phyloP scores from a whole-genome alignment of 2,888 invertebrate species.

The Ectemnius lituratus region DNA sequence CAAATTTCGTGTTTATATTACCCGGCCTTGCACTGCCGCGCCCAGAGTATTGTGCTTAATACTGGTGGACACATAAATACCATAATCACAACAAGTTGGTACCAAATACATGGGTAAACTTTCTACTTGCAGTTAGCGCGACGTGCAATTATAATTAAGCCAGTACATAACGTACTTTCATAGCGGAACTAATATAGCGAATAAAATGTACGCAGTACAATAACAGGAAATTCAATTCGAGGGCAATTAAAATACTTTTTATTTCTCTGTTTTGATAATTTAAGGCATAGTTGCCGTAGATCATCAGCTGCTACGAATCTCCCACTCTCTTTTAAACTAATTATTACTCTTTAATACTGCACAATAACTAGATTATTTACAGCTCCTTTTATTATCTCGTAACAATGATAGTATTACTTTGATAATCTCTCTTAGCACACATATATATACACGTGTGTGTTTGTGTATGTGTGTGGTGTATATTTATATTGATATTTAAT shows the following conservation, averaged over 20 bases:
- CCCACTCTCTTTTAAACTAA: constrained; percentile 55
- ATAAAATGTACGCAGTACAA: too few relatives aligned
- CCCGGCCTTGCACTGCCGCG: too few relatives aligned
- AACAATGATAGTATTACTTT: constrained; percentile 65
- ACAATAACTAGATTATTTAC: constrained; percentile 75
- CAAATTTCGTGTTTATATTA: too few relatives aligned
- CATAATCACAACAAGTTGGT: too few relatives aligned
- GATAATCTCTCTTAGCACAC: constrained; percentile 69
- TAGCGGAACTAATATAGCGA: background rate
- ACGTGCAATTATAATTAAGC: background rate
- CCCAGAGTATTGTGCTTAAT: background rate
- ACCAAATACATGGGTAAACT: too few relatives aligned
- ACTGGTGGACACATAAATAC: background rate
- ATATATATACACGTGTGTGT: background rate
- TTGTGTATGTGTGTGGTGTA: too few relatives aligned
- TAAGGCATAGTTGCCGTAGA: constrained; percentile 59
- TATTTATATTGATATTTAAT: constrained; percentile 43
- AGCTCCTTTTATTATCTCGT: constrained; percentile 65
- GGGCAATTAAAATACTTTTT: constrained; percentile 72
- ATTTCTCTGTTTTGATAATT: constrained; percentile 65
- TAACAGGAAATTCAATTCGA: constrained; percentile 22
- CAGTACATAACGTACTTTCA: background rate
- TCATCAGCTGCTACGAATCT: constrained; percentile 67
- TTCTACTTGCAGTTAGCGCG: too few relatives aligned
- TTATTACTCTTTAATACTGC: constrained; percentile 77